Conservation (phyloP, 2,797 vertebrate species). For the Hoplostethus mediterraneus region DNA sequence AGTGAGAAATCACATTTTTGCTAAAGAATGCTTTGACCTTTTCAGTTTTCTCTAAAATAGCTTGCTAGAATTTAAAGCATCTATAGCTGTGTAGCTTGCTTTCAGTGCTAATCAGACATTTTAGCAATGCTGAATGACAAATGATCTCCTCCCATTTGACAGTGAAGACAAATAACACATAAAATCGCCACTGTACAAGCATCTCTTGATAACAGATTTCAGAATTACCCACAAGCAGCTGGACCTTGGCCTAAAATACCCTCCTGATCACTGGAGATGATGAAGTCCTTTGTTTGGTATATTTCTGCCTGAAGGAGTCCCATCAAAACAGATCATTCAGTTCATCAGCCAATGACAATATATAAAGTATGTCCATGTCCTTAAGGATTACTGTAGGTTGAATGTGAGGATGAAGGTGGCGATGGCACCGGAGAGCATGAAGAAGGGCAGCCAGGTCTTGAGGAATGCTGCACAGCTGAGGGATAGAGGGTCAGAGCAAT, state of each 20-base stretch:
- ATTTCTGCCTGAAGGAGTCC: slow-evolving; percentile 19
- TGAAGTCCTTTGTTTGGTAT: slow-evolving; percentile 15
- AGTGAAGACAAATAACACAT: not conserved
- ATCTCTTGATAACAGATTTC: not conserved
- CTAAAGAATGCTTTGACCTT: not conserved
- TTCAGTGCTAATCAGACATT: not conserved
- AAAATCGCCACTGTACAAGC: not conserved
- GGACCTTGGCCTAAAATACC: slow-evolving; percentile 1
- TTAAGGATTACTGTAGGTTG: slow-evolving; percentile 86
- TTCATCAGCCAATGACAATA: slow-evolving; percentile 2
- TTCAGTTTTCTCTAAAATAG: not conserved
- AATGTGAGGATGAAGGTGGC: slow-evolving; percentile 89
- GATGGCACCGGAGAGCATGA: slow-evolving; percentile 89
- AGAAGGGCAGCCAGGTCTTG: slow-evolving; percentile 97
- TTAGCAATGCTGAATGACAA: not conserved
- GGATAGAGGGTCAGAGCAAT: slow-evolving; percentile 54
- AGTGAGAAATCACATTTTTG: not conserved
- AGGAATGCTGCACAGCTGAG: slow-evolving; percentile 91
- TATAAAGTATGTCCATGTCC: slow-evolving; percentile 13
- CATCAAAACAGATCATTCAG: slow-evolving; percentile 18
- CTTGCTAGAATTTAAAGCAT: not conserved
- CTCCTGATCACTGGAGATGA: slow-evolving; percentile 8
- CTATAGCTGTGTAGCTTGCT: not conserved
- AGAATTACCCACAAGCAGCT: slow-evolving; percentile 20
- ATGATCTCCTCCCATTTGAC: not conserved